Percentiles rank a stretch among this genome's conserved stretches.
Conservation (phyloP, 2,888 invertebrate genomes). For the Lamellibrachia satsuma region DNA sequence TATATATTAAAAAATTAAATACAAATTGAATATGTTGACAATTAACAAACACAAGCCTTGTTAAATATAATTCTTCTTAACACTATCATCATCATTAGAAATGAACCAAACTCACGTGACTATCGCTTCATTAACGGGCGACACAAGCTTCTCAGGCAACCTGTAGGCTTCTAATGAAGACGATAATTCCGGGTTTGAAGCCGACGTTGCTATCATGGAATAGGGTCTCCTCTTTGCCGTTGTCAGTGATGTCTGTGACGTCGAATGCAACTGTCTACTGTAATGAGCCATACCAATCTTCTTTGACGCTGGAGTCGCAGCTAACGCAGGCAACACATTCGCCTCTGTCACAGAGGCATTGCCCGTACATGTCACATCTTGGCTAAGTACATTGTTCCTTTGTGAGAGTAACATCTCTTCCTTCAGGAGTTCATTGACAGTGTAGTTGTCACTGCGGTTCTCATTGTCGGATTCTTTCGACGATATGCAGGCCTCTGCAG, state of each 20-base stretch:
- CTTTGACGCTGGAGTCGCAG: background rate
- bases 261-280: background rate
- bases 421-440: slow-evolving; percentile 51
- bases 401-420: slow-evolving; percentile 46
- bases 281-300: background rate
- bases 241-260: background rate
- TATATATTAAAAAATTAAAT: background rate
- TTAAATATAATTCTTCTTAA: too few relatives aligned
- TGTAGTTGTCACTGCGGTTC: slow-evolving; percentile 46
- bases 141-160: background rate
- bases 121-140: background rate
- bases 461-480: background rate
- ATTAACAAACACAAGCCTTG: background rate
- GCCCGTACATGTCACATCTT: background rate
- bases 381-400: background rate
- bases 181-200: slow-evolving; percentile 45
- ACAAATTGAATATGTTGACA: background rate
- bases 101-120: background rate
- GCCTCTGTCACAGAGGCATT: background rate
- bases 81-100: background rate
- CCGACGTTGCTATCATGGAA: slow-evolving; percentile 40
- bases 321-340: background rate
- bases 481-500: background rate
- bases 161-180: background rate
- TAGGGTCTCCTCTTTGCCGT: background rate